A percentile compares a stretch with the other conserved stretches of the same genome.
These are phyloP conservation scores for Poecilia picta DNA, from an alignment of 2,797 vertebrate genomes.

Conservation along the genomic window DNA sequence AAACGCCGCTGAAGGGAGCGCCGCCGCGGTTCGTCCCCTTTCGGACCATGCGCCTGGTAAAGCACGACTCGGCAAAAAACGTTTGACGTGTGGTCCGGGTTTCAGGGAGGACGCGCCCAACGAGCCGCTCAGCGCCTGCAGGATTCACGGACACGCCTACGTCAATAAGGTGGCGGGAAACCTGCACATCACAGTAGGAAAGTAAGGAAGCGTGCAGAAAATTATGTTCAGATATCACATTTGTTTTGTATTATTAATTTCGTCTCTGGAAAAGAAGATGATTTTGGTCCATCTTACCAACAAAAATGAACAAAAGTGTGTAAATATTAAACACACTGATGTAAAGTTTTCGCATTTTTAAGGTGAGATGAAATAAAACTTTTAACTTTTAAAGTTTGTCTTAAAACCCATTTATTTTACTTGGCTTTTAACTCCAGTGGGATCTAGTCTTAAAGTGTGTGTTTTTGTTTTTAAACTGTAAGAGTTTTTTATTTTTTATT, in stretches of 20 bases:
- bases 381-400: too few species aligned
- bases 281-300: background rate
- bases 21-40: conserved; percentile 72
- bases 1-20: conserved; percentile 90
- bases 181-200: conserved; percentile 98
- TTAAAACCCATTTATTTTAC: too few species aligned
- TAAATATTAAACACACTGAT: background rate
- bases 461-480: too few species aligned
- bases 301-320: background rate
- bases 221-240: background rate
- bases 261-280: background rate
- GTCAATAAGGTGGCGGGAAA: conserved; percentile 99
- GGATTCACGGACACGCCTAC: conserved; percentile 93
- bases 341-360: background rate
- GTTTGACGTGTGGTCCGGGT: background rate
- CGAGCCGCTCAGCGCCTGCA: conserved; percentile 87
- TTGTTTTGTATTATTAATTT: background rate
- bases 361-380: too few species aligned
- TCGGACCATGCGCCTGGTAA: background rate
- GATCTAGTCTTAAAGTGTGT: too few species aligned
- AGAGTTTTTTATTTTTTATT: too few species aligned
- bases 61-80: background rate
- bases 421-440: too few species aligned
- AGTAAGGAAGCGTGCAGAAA: conserved; percentile 78
- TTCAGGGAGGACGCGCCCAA: conserved; percentile 83